Conservation (phyloP, 1,140 invertebrate species). For the Rhyacophila brunnea region DNA sequence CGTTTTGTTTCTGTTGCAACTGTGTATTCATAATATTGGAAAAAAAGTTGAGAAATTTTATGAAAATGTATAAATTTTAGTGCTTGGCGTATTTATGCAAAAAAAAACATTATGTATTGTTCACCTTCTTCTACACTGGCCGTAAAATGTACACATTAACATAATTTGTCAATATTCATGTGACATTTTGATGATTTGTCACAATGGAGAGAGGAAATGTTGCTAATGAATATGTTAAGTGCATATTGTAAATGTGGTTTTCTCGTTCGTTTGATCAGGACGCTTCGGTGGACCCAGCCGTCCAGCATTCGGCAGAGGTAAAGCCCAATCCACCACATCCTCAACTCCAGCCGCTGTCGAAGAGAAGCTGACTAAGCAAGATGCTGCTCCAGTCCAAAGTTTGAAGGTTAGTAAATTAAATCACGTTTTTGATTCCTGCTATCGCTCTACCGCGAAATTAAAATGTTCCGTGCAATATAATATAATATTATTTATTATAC, state of each 20-base stretch:
- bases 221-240: background rate
- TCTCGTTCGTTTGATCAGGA: conserved; percentile 12
- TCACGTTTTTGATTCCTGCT: too few relatives aligned
- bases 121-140: background rate
- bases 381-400: conserved; percentile 23
- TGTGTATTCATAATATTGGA: too few relatives aligned
- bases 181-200: background rate
- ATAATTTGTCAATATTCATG: background rate
- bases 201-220: background rate
- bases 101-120: background rate
- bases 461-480: too few relatives aligned
- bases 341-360: conserved; percentile 4
- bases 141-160: background rate
- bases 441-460: too few relatives aligned
- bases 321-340: conserved; percentile 10
- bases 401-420: conserved; percentile 20
- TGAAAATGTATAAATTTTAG: too few relatives aligned
- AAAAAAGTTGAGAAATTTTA: too few relatives aligned
- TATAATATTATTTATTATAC: too few relatives aligned
- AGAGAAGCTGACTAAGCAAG: conserved; percentile 27
- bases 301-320: conserved; percentile 21
- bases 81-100: background rate
- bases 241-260: background rate
- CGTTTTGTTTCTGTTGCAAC: too few relatives aligned
- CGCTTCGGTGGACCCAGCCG: conserved; percentile 23